phyloP scores from a whole-genome alignment of 2,113 vertebrate species.

The Saccopteryx leptura region DNA sequence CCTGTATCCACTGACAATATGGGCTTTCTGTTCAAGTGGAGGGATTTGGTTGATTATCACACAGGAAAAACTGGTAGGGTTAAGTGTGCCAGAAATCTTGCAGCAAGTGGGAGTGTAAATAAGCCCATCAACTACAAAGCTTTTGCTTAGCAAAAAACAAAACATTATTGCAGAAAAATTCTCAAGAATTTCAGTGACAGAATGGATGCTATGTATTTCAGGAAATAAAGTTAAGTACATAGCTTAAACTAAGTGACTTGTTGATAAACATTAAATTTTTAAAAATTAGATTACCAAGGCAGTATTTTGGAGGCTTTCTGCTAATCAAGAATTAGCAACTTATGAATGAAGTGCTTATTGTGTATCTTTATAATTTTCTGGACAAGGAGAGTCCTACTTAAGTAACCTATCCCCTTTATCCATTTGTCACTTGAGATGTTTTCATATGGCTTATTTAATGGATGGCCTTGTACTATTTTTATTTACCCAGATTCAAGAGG shows the following conservation, averaged over 20 bases:
- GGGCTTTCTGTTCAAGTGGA: background rate
- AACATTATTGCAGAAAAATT: constrained; percentile 18
- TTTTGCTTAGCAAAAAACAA: constrained; percentile 25
- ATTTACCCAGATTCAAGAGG: constrained; percentile 50
- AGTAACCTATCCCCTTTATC: background rate
- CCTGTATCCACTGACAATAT: constrained; percentile 4
- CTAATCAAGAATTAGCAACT: constrained; percentile 55
- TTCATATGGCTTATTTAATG: constrained; percentile 52
- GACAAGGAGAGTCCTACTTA: constrained; percentile 8
- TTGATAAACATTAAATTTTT: background rate
- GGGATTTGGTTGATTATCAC: constrained; percentile 17
- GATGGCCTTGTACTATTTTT: constrained; percentile 39
- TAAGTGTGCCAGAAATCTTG: constrained; percentile 13
- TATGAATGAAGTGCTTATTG: background rate
- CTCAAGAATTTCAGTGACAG: constrained; percentile 37
- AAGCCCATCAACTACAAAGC: background rate
- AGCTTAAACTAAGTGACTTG: constrained; percentile 53
- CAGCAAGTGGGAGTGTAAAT: background rate
- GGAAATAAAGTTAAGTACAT: constrained; percentile 29
- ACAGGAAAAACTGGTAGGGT: background rate
- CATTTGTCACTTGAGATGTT: constrained; percentile 39
- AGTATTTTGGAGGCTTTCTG: background rate
- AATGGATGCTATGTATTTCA: background rate
- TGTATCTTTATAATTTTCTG: constrained; percentile 42
- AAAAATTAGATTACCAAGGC: constrained; percentile 34